Evolutionary conservation across 2,113 vertebrate genomes (phyloP), one percentile per base, ranked within the genome.

Genomic region (Prunella himalayana): DNA sequence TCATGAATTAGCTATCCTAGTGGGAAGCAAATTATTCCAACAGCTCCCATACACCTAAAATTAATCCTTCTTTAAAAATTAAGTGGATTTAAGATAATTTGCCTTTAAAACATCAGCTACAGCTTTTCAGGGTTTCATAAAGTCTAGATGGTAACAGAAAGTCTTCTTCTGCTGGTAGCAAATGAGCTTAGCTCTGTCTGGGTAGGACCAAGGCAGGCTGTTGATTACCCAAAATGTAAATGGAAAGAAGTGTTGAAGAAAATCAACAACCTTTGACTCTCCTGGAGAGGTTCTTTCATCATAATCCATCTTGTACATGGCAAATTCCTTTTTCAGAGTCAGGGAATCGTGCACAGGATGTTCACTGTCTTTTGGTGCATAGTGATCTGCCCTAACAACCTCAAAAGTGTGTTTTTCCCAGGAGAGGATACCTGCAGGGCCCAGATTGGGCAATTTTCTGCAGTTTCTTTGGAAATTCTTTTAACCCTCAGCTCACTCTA

Each of bases 301-400:
- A 35, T 1, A 2, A 6, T 41, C 19, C 15, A 41, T 50, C 87
- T 63, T 70, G 31, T 7, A 30, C 0, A 0, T 9, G 35, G 17
- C 7, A 41, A 70, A 60, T 64, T 72, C 5, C 8, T 45, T 86
- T 71, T 35, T 47, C 41, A 37, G 47, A 33, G 41, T 25, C 39
- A 50, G 31, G 39, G 33, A 68, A 64, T 51, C 0, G 2, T 18
- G 25, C 23, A 68, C 13, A 49, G 35, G 57, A 12, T 13, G 10
- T 33, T 86, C n/a, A 13, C 22, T 54, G n/a, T 37, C 6, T 68
- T 76, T 45, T 64, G 37, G 30, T 59, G 11, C 14, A 14, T 30
- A 31, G 9, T 82, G 60, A 39, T 35, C 45, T 51, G 41, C 18
- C 13, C 25, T 16, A 51, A 82, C 7, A 70, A 22, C 16, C 12